Conservation (phyloP, 2,113 vertebrate genomes). For the Pungitius pungitius region DNA sequence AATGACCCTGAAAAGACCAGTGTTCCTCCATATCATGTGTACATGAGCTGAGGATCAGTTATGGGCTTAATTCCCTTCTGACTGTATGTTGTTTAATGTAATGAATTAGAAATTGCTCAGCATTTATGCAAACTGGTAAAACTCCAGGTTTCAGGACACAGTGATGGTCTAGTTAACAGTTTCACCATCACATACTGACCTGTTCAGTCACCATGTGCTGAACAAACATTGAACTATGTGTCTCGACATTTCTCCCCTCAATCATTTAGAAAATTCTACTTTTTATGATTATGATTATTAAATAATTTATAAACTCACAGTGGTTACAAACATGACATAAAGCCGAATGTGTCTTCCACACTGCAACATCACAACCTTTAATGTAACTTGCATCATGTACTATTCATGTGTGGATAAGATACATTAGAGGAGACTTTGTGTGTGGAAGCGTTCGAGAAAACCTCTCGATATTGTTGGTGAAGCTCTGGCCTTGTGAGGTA, state of each 20-base stretch:
- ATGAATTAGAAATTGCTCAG: constrained; percentile 21
- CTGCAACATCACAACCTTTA: not conserved
- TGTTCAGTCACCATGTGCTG: not conserved
- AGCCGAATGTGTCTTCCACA: not conserved
- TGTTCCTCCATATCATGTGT: constrained; percentile 47
- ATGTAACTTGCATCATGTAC: not conserved
- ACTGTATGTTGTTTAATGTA: constrained; percentile 35
- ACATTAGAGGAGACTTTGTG: not conserved
- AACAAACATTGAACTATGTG: not conserved
- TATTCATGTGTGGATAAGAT: not conserved
- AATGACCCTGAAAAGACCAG: constrained; percentile 44
- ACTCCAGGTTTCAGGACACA: not conserved
- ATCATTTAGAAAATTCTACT: not conserved
- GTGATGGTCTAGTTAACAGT: not conserved
- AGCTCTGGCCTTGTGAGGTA: constrained; percentile 1
- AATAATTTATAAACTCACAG: not conserved
- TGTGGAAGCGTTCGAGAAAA: constrained; percentile 10
- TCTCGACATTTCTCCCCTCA: not conserved
- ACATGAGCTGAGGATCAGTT: constrained; percentile 25
- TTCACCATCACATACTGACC: not conserved
- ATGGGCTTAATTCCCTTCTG: constrained; percentile 35
- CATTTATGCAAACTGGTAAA: constrained; percentile 19
- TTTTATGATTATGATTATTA: not conserved
- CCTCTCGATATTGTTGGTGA: constrained; percentile 3
- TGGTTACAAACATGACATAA: not conserved